phyloP scores from a whole-genome alignment of 2,113 vertebrate genomes.

The Apteryx owenii region DNA sequence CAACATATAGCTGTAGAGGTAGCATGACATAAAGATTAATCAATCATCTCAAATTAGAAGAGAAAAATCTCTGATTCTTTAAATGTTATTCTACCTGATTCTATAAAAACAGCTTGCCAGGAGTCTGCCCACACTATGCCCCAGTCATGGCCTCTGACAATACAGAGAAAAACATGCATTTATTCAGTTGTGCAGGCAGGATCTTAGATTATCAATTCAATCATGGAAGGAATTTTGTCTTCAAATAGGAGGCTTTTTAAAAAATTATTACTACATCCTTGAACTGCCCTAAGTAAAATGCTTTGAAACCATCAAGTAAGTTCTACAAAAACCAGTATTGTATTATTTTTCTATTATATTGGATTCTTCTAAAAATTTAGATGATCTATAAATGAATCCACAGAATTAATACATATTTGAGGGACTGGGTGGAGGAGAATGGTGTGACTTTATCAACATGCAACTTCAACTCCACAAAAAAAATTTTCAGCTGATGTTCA shows the following conservation, averaged over 20 bases:
- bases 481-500: not conserved
- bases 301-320: not conserved
- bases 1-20: not conserved
- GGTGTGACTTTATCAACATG: not conserved
- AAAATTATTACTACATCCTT: not conserved
- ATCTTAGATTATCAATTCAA: not conserved
- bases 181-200: not conserved
- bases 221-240: not conserved
- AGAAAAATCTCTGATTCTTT: not conserved
- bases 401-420: not conserved
- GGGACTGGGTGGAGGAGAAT: not conserved
- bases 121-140: accelerated
- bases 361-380: not conserved
- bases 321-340: not conserved
- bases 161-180: not conserved
- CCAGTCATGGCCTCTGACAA: not conserved
- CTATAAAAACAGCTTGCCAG: not conserved
- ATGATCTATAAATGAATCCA: not conserved
- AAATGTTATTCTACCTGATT: not conserved
- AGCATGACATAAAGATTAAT: not conserved
- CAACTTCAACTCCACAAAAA: not conserved
- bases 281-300: not conserved
- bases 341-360: not conserved
- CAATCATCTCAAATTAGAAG: not conserved
- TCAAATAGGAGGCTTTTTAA: not conserved